Conservation (phyloP, 2,797 vertebrate genomes). For the Glossophaga mutica region DNA sequence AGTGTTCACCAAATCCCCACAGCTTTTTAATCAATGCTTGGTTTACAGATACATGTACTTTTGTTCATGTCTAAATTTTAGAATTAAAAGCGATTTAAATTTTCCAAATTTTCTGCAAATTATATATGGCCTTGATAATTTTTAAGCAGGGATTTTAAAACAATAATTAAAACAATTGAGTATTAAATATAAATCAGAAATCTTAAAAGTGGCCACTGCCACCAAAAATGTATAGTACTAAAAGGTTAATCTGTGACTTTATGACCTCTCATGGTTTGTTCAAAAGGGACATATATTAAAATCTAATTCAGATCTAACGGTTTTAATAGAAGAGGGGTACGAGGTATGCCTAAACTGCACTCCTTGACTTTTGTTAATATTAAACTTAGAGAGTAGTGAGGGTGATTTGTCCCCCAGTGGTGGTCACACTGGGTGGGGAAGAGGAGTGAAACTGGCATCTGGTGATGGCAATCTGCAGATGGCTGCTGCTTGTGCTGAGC, state of each 20-base stretch:
- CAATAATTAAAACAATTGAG: slow-evolving; percentile 21
- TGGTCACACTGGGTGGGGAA: background rate
- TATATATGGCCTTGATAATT: background rate
- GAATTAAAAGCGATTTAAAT: background rate
- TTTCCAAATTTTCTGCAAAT: background rate
- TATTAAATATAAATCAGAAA: slow-evolving; percentile 19
- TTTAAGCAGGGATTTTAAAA: slow-evolving; percentile 8
- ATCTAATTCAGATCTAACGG: background rate
- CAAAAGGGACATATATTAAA: background rate
- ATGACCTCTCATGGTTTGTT: background rate
- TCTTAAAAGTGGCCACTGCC: background rate
- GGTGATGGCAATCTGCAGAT: background rate
- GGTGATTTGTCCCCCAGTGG: background rate
- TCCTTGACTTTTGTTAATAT: background rate
- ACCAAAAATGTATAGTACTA: background rate
- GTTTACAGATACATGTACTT: slow-evolving; percentile 2
- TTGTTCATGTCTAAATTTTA: slow-evolving; percentile 35
- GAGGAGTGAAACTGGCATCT: background rate
- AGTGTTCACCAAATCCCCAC: slow-evolving; percentile 8
- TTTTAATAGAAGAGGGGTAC: background rate
- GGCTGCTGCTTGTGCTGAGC: background rate
- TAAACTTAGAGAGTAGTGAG: background rate
- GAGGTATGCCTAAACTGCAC: background rate
- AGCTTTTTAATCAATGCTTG: background rate
- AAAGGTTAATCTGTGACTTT: background rate